Evolutionary conservation across 2,797 vertebrate genomes (phyloP).

Genomic region (Eulemur mongoz): DNA sequence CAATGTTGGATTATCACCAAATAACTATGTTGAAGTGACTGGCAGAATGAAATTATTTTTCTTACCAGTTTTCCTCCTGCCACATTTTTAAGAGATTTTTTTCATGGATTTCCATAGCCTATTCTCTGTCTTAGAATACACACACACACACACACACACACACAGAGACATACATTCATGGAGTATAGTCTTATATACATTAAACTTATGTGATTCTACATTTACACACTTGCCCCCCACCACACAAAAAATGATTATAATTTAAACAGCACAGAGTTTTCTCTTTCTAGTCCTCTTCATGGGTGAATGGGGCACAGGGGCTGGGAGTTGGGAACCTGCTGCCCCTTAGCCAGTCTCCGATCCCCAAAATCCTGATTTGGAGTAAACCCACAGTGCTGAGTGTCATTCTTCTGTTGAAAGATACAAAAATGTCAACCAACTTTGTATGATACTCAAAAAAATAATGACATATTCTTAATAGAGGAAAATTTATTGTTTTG

Average conservation of each 20-base stretch:
- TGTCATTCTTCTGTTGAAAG: neutral
- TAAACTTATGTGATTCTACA: neutral
- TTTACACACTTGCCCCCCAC: neutral
- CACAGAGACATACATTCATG: neutral
- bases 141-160: too few species aligned
- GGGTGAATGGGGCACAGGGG: fast-evolving
- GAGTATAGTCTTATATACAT: neutral
- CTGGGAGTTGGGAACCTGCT: neutral
- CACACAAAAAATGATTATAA: neutral
- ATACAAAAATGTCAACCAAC: neutral
- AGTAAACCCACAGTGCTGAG: neutral
- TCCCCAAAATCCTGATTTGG: neutral
- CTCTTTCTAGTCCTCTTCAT: neutral
- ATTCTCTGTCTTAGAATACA: neutral
- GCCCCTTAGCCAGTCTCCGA: fast-evolving
- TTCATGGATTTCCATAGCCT: neutral
- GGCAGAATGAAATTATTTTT: neutral
- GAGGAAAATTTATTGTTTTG: neutral
- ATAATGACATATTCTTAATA: neutral
- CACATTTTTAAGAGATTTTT: neutral
- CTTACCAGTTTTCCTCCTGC: neutral
- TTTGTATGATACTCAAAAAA: neutral
- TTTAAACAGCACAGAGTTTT: neutral
- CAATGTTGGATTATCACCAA: neutral
- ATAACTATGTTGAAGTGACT: neutral